Evolutionary conservation across 2,113 vertebrate species (phyloP), one percentile per base, ranked within the genome.

Genomic region (Reinhardtius hippoglossoides): DNA sequence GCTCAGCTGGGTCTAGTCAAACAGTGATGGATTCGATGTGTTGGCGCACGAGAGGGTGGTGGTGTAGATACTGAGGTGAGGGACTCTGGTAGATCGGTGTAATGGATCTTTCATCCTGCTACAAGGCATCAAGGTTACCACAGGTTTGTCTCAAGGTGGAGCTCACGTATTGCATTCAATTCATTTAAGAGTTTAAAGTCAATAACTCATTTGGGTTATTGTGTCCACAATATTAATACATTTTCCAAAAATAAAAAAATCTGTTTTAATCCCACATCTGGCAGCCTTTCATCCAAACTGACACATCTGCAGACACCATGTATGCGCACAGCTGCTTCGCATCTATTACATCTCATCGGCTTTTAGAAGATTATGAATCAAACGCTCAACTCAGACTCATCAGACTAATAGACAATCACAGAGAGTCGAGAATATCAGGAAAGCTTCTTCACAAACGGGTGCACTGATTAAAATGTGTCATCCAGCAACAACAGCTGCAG

Each of bases 331-430:
- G 69, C 75, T 82, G 71, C 26, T 46, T 52, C 40, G 37, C 31
- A 35, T 78, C 15, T 50, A 74, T 73, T 58, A 59, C 24, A 61
- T 71, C 35, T 59, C 60, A 64, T 82, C 24, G 1, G 58, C 52
- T 67, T 74, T 79, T 20, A 37, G 63, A 78, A 59, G 46, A 81
- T 87, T 84, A 78, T 52, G 24, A 52, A 73, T 24, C 56, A 40
- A 73, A 61, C 31, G 26, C 9, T 54, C 35, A 44, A 74, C 66
- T 66, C 48, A 0, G 50, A 81, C 69, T 79, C 42, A 69, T 78
- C 71, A 70, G 52, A 81, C 67, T 74, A 82, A 73, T 60, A 62
- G n/a, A 78, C 50, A 62, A 42, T 59, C 58, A 15, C 21, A 57
- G 16, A 54, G 48, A 55, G 62, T 73, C 52, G 55, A 56, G 48